phyloP scores from a whole-genome alignment of 1,140 invertebrate genomes.

The Musca domestica region DNA sequence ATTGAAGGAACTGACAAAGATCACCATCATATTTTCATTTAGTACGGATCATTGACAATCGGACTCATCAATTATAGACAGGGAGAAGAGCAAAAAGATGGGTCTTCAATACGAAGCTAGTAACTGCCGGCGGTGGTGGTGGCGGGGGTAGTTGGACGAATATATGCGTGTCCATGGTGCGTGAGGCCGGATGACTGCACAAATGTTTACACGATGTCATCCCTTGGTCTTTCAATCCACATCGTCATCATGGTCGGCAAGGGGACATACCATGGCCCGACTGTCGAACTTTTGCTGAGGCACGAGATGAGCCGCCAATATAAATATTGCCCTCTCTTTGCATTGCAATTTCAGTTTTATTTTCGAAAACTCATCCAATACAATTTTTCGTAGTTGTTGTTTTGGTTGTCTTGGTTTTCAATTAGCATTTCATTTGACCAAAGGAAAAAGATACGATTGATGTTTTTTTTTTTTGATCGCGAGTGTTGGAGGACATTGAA shows the following conservation, averaged over 20 bases:
- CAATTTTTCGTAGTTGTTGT: neutral
- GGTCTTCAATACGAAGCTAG: too few relatives aligned
- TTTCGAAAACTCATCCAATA: neutral
- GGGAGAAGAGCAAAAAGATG: too few relatives aligned
- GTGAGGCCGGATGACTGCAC: neutral
- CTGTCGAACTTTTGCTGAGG: too few relatives aligned
- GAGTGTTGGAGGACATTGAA: neutral
- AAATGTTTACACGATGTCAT: conserved; percentile 8
- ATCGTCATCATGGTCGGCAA: too few relatives aligned
- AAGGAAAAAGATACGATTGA: neutral
- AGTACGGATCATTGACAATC: conserved; percentile 18
- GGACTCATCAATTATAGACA: conserved; percentile 17
- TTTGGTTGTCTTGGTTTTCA: neutral
- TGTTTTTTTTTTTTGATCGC: too few relatives aligned
- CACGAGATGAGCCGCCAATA: too few relatives aligned
- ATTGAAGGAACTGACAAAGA: neutral
- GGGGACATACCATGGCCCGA: too few relatives aligned
- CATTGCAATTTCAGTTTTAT: neutral
- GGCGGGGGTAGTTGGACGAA: too few relatives aligned
- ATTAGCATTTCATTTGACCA: neutral
- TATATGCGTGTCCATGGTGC: too few relatives aligned
- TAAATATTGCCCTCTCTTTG: neutral
- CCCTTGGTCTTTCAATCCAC: neutral
- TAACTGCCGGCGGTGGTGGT: too few relatives aligned
- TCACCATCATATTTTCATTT: conserved; percentile 21